Evolutionary conservation across 2,113 vertebrate genomes (phyloP).

Genomic region (Pomatostomus ruficeps): DNA sequence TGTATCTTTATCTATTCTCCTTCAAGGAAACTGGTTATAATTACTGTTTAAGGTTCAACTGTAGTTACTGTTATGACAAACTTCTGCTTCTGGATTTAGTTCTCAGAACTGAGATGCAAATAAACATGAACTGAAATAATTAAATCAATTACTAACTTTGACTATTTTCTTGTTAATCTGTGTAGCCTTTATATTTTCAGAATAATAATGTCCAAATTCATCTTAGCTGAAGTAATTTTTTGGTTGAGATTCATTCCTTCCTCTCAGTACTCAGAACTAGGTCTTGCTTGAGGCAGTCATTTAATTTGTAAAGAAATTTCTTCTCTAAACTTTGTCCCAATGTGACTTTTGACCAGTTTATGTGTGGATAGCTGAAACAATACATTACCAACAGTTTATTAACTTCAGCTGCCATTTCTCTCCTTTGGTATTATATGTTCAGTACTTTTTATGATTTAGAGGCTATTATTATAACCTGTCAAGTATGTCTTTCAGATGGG

Average conservation of each 20-base stretch:
- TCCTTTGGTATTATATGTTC: background rate
- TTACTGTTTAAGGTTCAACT: slow-evolving; percentile 13
- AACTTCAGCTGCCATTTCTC: background rate
- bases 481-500: background rate
- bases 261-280: background rate
- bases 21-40: background rate
- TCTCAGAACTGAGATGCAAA: background rate
- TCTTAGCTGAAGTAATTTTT: background rate
- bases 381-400: background rate
- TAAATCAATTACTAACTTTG: background rate
- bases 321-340: background rate
- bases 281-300: slow-evolving; percentile 15
- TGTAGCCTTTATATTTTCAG: background rate
- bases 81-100: background rate
- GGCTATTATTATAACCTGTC: background rate
- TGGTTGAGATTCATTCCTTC: background rate
- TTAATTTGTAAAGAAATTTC: slow-evolving; percentile 23
- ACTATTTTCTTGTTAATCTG: background rate
- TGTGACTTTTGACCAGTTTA: background rate
- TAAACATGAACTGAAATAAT: slow-evolving; percentile 35
- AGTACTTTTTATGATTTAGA: background rate
- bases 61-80: background rate
- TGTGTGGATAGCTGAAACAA: background rate
- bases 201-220: slow-evolving; percentile 1
- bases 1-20: background rate